Evolutionary conservation across 2,888 invertebrate species (phyloP).

Genomic region (Acleris laterana): DNA sequence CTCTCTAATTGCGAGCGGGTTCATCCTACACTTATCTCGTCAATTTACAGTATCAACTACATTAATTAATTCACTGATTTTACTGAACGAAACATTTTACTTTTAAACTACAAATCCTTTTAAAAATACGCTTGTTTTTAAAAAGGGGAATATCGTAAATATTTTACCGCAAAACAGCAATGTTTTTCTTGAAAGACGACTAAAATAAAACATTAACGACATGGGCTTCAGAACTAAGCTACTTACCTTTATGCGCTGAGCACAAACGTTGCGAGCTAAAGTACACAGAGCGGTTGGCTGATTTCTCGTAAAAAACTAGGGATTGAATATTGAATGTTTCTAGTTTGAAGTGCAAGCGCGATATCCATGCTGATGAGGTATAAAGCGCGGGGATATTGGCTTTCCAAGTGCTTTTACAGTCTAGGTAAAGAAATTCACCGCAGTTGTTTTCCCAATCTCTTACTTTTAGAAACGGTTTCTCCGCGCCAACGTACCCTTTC

Average conservation of each 20-base stretch:
- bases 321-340: constrained; percentile 62
- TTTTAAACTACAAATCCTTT: constrained; percentile 30
- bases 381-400: constrained; percentile 66
- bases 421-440: constrained; percentile 62
- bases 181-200: constrained; percentile 20
- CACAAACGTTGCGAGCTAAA: constrained; percentile 29
- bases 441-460: constrained; percentile 65
- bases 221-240: constrained; percentile 26
- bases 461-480: constrained; percentile 60
- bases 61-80: constrained; percentile 70
- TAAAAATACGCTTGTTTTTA: not conserved
- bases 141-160: constrained; percentile 3
- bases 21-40: constrained; percentile 69
- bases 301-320: constrained; percentile 32
- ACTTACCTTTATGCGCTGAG: constrained; percentile 31
- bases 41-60: constrained; percentile 59
- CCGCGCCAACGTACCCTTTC: constrained; percentile 54
- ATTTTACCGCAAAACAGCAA: constrained; percentile 14
- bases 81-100: constrained; percentile 47
- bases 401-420: constrained; percentile 60
- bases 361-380: constrained; percentile 69
- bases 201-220: constrained; percentile 36
- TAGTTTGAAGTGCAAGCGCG: constrained; percentile 58
- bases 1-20: constrained; percentile 65
- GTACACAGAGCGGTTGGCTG: constrained; percentile 30